Percentiles rank a stretch among this genome's conserved stretches.
Evolutionary conservation across 2,113 vertebrate genomes (phyloP).

Genomic region (Siniperca knerii): DNA sequence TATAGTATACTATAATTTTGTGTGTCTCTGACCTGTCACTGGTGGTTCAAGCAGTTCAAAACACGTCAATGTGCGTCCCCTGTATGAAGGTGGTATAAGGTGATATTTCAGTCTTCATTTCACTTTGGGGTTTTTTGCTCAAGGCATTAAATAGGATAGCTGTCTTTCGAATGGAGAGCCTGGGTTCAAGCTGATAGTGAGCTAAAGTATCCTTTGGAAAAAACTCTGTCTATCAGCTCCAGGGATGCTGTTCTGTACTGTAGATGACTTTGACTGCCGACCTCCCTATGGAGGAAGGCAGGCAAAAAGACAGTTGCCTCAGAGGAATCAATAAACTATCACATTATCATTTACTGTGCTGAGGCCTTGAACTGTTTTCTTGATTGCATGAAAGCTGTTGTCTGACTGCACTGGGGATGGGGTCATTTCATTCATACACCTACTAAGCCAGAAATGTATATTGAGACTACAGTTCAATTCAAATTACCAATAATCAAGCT

Average conservation of each 20-base stretch:
- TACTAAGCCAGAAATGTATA: background rate
- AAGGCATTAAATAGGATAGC: background rate
- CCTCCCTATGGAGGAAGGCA: background rate
- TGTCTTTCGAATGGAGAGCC: background rate
- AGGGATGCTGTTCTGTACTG: constrained; percentile 35
- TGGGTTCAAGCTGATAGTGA: background rate
- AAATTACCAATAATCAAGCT: background rate
- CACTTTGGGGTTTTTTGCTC: constrained; percentile 13
- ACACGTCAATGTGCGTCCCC: background rate
- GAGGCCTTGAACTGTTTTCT: constrained; percentile 33
- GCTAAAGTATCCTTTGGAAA: constrained; percentile 35
- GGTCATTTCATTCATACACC: constrained; percentile 28
- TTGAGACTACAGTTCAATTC: background rate
- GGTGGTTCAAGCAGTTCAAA: background rate
- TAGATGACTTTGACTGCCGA: constrained; percentile 53
- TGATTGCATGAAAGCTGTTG: constrained; percentile 30
- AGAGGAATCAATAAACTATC: constrained; percentile 68
- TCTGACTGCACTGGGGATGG: background rate
- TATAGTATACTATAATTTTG: background rate
- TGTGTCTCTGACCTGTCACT: background rate
- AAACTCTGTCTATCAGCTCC: constrained; percentile 19
- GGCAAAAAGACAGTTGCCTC: constrained; percentile 21
- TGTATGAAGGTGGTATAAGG: background rate
- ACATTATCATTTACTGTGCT: constrained; percentile 47
- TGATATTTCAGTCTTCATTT: constrained; percentile 2